Conservation (phyloP, 2,888 invertebrate species). For the Trichopria drosophilae region DNA sequence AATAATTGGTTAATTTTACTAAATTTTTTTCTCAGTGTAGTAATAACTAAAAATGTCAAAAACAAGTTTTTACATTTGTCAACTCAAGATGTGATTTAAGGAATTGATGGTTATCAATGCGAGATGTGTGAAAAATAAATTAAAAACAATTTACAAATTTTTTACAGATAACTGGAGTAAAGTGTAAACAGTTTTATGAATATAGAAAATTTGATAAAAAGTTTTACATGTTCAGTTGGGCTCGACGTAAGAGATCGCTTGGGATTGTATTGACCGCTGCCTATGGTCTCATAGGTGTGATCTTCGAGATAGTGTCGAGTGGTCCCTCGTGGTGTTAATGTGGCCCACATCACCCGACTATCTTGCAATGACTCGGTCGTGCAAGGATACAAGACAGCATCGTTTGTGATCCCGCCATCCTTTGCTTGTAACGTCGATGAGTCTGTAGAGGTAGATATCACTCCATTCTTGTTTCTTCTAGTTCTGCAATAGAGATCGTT, state of each 20-base stretch:
- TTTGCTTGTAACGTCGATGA: slow-evolving; percentile 52
- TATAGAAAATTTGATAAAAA: too few relatives aligned
- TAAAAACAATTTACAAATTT: too few relatives aligned
- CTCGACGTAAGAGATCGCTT: slow-evolving; percentile 46
- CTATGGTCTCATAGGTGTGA: slow-evolving; percentile 55
- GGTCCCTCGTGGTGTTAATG: slow-evolving; percentile 76
- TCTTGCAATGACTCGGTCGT: slow-evolving; percentile 65
- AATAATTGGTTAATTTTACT: too few relatives aligned
- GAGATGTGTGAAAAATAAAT: too few relatives aligned
- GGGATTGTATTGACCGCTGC: slow-evolving; percentile 41
- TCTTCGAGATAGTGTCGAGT: slow-evolving; percentile 69
- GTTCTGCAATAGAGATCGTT: slow-evolving; percentile 47
- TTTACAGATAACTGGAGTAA: too few relatives aligned
- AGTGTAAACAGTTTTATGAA: too few relatives aligned
- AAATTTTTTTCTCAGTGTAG: too few relatives aligned
- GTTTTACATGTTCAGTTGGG: slow-evolving; percentile 59
- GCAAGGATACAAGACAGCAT: slow-evolving; percentile 65
- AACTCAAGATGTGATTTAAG: too few relatives aligned
- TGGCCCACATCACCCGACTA: slow-evolving; percentile 79
- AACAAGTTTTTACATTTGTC: too few relatives aligned
- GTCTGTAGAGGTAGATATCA: slow-evolving; percentile 51
- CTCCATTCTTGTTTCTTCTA: slow-evolving; percentile 50
- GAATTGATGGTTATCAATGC: too few relatives aligned
- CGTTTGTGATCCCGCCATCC: slow-evolving; percentile 39
- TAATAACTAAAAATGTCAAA: too few relatives aligned